Conservation (phyloP, 2,797 vertebrate genomes). For the Hybognathus amarus region DNA sequence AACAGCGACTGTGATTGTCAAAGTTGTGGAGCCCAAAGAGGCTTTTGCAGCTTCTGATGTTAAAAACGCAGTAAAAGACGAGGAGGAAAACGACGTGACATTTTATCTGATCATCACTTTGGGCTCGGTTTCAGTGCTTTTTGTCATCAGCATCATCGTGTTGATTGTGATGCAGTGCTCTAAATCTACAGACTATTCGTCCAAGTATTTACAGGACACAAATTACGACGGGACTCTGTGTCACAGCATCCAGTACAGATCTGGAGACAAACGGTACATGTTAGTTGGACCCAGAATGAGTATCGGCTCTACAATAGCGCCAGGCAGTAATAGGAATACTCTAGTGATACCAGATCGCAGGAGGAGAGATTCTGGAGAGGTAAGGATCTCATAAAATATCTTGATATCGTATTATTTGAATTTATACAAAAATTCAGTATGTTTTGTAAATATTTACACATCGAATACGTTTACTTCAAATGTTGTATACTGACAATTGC, state of each 20-base stretch:
- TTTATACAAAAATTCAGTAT: neutral
- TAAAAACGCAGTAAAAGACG: too few species aligned
- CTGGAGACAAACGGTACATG: slow-evolving; percentile 67
- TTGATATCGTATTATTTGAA: slow-evolving; percentile 29
- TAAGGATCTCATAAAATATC: slow-evolving; percentile 42
- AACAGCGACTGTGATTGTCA: too few species aligned
- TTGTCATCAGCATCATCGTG: slow-evolving; percentile 56
- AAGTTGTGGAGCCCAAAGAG: too few species aligned
- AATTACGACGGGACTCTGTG: slow-evolving; percentile 62
- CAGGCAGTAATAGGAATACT: too few species aligned
- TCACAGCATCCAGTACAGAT: slow-evolving; percentile 64
- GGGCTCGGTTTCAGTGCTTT: slow-evolving; percentile 58
- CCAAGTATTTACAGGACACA: slow-evolving; percentile 53
- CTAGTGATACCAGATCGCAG: slow-evolving; percentile 49
- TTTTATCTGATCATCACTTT: slow-evolving; percentile 60
- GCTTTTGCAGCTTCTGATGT: slow-evolving; percentile 39
- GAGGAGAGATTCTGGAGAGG: slow-evolving; percentile 58
- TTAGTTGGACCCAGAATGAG: slow-evolving; percentile 63
- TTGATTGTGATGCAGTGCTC: slow-evolving; percentile 60
- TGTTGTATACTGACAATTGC: neutral
- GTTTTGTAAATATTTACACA: neutral
- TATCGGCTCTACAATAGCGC: too few species aligned
- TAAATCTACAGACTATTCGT: slow-evolving; percentile 46
- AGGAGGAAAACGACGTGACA: slow-evolving; percentile 29
- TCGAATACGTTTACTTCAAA: neutral